These are phyloP conservation scores for Apis cerana DNA, from an alignment of 1,140 invertebrate genomes.

Conservation along the genomic window DNA sequence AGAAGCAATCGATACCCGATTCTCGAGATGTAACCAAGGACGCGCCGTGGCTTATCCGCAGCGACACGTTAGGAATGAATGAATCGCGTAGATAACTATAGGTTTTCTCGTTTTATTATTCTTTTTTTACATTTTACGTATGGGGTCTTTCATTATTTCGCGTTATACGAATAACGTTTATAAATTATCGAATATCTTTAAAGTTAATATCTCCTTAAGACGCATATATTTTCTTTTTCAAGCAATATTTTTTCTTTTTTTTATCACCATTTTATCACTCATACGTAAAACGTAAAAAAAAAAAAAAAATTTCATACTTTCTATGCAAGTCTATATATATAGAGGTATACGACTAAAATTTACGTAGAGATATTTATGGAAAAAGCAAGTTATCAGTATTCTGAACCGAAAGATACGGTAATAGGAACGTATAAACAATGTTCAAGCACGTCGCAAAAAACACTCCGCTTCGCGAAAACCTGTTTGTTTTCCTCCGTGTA, in stretches of 20 bases:
- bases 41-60: constrained; percentile 48
- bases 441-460: not conserved
- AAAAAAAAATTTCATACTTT: too few relatives aligned
- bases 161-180: too few relatives aligned
- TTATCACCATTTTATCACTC: too few relatives aligned
- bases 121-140: too few relatives aligned
- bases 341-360: not conserved
- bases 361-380: not conserved
- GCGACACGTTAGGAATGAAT: constrained; percentile 46
- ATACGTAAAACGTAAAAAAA: too few relatives aligned
- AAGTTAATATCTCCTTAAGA: too few relatives aligned
- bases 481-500: constrained; percentile 4
- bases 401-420: not conserved
- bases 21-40: constrained; percentile 59
- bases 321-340: too few relatives aligned
- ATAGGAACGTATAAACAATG: not conserved
- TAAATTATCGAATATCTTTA: too few relatives aligned
- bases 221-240: too few relatives aligned
- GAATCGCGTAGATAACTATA: constrained; percentile 3
- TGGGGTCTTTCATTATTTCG: too few relatives aligned
- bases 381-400: not conserved
- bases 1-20: constrained; percentile 61
- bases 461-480: not conserved
- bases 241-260: too few relatives aligned
- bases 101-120: not conserved